These are phyloP conservation scores for Darevskia mixta DNA, from an alignment of 2,797 vertebrate genomes.

Conservation along the genomic window DNA sequence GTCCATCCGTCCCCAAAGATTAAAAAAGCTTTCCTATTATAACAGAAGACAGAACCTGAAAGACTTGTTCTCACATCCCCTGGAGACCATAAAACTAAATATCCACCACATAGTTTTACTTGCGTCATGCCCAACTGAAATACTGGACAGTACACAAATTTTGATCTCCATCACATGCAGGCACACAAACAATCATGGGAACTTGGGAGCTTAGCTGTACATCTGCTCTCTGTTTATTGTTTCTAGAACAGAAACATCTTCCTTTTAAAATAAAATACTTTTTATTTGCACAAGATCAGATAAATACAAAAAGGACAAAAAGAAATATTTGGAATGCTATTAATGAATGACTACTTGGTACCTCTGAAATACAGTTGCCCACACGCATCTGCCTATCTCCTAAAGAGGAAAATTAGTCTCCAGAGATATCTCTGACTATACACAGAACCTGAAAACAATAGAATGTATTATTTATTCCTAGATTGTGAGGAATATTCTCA, in stretches of 20 bases:
- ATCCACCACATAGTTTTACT: slow-evolving; percentile 26
- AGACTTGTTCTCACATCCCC: slow-evolving; percentile 33
- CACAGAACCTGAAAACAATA: slow-evolving; percentile 2
- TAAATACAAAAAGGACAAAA: slow-evolving; percentile 28
- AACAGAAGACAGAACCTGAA: not conserved
- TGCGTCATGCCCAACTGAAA: slow-evolving; percentile 27
- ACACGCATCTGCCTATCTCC: not conserved
- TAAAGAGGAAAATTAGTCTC: not conserved
- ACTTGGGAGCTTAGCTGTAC: slow-evolving; percentile 49
- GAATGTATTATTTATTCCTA: not conserved
- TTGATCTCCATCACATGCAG: slow-evolving; percentile 39
- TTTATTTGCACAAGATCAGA: slow-evolving; percentile 9
- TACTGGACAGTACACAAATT: slow-evolving; percentile 35
- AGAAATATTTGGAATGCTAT: slow-evolving; percentile 34
- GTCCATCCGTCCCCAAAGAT: not conserved
- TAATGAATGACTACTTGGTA: slow-evolving; percentile 13
- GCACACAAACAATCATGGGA: slow-evolving; percentile 57
- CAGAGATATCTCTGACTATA: not conserved
- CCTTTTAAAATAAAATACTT: slow-evolving; percentile 38
- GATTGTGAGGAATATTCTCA: not conserved
- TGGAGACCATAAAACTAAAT: slow-evolving; percentile 40
- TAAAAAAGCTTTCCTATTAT: not conserved
- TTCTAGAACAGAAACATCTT: slow-evolving; percentile 61
- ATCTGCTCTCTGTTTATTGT: slow-evolving; percentile 42
- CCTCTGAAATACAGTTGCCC: slow-evolving; percentile 17